Percentiles rank a stretch among this genome's conserved stretches.
Evolutionary conservation across 2,888 invertebrate genomes (phyloP).

Genomic region (Portevinia maculata): DNA sequence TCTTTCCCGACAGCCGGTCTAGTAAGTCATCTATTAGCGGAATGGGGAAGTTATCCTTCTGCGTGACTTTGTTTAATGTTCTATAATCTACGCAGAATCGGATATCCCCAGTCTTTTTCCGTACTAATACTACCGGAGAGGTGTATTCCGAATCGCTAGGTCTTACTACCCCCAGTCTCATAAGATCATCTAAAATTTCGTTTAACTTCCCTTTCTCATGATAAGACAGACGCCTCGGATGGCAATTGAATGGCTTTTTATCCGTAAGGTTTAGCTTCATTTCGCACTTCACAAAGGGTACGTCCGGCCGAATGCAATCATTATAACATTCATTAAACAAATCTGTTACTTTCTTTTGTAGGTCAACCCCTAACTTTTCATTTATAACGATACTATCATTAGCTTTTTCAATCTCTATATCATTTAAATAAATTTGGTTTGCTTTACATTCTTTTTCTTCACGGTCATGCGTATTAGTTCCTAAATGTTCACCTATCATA

Average conservation of each 20-base stretch:
- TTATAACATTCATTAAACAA: conserved; percentile 5
- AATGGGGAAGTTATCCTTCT: neutral
- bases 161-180: conserved; percentile 4
- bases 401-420: conserved; percentile 2
- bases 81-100: neutral
- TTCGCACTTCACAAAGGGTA: neutral
- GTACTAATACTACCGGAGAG: conserved; percentile 60
- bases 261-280: conserved; percentile 18
- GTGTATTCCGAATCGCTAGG: conserved; percentile 25
- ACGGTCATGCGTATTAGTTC: too few relatives aligned
- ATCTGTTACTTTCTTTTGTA: neutral
- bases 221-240: too few relatives aligned
- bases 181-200: conserved; percentile 11
- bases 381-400: neutral
- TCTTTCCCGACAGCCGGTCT: neutral
- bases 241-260: conserved; percentile 37
- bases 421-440: conserved; percentile 1
- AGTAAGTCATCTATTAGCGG: conserved; percentile 10
- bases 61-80: neutral
- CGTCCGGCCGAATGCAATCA: conserved; percentile 8
- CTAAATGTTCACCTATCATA: too few relatives aligned
- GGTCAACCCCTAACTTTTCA: neutral
- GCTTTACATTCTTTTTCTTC: neutral
- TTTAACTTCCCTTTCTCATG: conserved; percentile 27
- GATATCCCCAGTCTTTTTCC: conserved; percentile 1